Percentiles rank a stretch among this genome's conserved stretches.
Evolutionary conservation across 1,140 invertebrate species (phyloP).

Genomic region (Diorhabda carinulata): DNA sequence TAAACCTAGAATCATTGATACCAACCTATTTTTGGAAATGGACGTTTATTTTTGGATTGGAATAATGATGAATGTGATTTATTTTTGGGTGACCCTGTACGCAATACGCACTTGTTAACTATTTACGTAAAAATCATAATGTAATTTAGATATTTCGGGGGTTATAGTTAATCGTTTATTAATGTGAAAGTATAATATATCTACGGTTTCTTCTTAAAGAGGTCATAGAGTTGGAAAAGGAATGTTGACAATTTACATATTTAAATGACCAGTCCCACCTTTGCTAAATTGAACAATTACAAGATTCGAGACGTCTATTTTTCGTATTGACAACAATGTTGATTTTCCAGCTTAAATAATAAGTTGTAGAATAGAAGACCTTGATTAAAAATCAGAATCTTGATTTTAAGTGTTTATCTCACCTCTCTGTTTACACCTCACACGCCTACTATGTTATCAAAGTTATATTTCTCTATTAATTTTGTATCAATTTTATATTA

Average conservation of each 20-base stretch:
- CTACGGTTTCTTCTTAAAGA: slow-evolving; percentile 29
- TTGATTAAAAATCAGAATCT: slow-evolving; percentile 1
- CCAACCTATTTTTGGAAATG: not conserved
- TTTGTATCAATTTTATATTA: not conserved
- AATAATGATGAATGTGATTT: not conserved
- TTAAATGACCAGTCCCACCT: slow-evolving; percentile 17
- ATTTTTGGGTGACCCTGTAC: not conserved
- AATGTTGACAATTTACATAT: slow-evolving; percentile 24
- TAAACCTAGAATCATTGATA: not conserved
- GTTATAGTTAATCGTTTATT: no score
- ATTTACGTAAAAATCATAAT: not conserved
- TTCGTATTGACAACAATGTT: not conserved
- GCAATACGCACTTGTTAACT: not conserved
- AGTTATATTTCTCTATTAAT: no score
- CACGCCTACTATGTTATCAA: slow-evolving; percentile 15
- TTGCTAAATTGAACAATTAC: slow-evolving; percentile 8
- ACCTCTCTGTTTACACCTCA: slow-evolving; percentile 24
- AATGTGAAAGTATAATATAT: slow-evolving; percentile 31
- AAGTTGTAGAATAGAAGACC: not conserved
- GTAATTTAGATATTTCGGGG: no score
- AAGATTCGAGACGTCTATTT: slow-evolving; percentile 4
- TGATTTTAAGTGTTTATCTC: slow-evolving; percentile 17
- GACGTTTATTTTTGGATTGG: not conserved
- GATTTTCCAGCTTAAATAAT: not conserved
- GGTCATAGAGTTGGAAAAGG: slow-evolving; percentile 36